Base-by-base conservation (phyloP, 2,888 invertebrate species). In the Caenorhabditis macrosperma region DNA sequence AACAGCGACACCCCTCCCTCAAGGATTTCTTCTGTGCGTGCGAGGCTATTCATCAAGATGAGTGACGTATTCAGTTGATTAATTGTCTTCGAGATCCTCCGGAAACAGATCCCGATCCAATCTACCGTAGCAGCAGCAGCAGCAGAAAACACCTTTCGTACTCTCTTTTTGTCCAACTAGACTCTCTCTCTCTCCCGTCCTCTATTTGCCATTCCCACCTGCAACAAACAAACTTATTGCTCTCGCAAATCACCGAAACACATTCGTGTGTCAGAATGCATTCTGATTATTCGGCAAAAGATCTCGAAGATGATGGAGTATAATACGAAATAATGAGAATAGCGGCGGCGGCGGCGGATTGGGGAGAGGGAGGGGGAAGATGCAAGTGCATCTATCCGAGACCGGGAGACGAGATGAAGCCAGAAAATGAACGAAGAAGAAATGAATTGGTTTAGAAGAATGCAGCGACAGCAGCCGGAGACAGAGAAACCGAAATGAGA, bases 181-280 rank as follows among this genome's bases (percentile, higher is more conserved):
- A 69, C 60, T 69, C 69, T 69, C 22, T 44, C 41, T 41, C 44
- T 33, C 66, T 20, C 48, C 28, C 46, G 6, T 24, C n/a, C 10
- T 33, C 35, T 68, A 57, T 68, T 68, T 68, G 59, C 68, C 22
- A 46, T 68, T 68, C 59, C 48, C 57, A 57, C 68, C 59, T 59
- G 48, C 44, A 17, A 17, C 38, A 1, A 10, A 38, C 57, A 48
- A 68, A 68, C 68, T 68, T 68, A 50, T 68, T 68, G 67, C 57
- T 68, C 67, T 55, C 44, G 20, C 41, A 54, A 50, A 33, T 54
- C 57, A 57, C 12, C 57, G 57, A 57, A 57, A 57, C 57, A 67
- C 30, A 15, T 46, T 38, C 20, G 10, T 20, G 35, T 20, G 20
- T 55, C 54, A 54, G 33, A 57, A 41, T 24, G 28, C n/a, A 55